Conservation (phyloP, 23 tunicate species). For the Diplosoma virens region DNA sequence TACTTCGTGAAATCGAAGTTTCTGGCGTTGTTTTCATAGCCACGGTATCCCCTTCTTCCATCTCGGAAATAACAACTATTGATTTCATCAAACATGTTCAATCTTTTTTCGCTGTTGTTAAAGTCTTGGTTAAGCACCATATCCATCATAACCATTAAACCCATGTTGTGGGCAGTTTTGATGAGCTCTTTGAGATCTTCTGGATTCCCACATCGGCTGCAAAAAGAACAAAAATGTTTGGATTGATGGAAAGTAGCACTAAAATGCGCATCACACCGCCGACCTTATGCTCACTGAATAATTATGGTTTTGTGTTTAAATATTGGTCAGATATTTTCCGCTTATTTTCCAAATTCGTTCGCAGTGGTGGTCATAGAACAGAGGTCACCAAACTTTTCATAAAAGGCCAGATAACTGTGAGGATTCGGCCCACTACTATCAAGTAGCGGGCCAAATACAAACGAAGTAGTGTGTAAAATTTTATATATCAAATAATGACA, state of each 20-base stretch:
- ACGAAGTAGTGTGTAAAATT: too few species aligned
- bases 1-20: conserved; percentile 11
- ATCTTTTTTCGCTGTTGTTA: conserved; percentile 51
- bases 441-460: too few species aligned
- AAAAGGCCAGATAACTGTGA: too few species aligned
- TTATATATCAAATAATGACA: too few species aligned
- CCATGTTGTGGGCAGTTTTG: conserved; percentile 72
- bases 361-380: too few species aligned
- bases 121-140: conserved; percentile 85
- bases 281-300: too few species aligned
- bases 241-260: not conserved
- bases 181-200: conserved; percentile 77
- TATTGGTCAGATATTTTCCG: too few species aligned
- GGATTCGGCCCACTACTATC: too few species aligned
- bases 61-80: conserved; percentile 36
- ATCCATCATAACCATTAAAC: conserved; percentile 73
- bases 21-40: not conserved
- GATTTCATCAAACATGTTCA: conserved; percentile 82
- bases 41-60: conserved; percentile 31
- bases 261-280: too few species aligned
- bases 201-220: conserved; percentile 77
- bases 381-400: too few species aligned
- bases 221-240: not conserved
- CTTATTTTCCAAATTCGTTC: too few species aligned
- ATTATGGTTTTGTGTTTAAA: too few species aligned